Evolutionary conservation across 2,797 vertebrate species (phyloP).

Genomic region (Smutsia temminckii): DNA sequence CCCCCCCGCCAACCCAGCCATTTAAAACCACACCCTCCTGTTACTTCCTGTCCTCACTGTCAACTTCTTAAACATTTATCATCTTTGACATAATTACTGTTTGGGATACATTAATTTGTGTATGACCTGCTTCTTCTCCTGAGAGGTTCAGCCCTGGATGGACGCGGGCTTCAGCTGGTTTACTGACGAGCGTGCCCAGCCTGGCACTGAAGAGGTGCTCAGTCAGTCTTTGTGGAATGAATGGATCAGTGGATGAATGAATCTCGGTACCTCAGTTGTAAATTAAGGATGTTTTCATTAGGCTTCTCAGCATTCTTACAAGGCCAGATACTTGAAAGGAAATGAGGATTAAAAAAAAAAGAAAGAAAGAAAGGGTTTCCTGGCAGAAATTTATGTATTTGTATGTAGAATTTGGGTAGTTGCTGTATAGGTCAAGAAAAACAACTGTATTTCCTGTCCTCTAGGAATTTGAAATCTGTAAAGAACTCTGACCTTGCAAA

Average conservation of each 20-base stretch:
- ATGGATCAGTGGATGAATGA: neutral
- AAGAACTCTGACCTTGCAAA: slow-evolving; percentile 42
- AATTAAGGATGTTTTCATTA: slow-evolving; percentile 28
- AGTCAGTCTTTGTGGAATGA: neutral
- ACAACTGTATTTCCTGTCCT: slow-evolving; percentile 63
- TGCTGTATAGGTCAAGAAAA: slow-evolving; percentile 40
- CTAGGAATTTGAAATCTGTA: slow-evolving; percentile 59
- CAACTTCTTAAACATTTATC: neutral
- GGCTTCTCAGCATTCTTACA: slow-evolving; percentile 59
- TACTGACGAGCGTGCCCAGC: neutral
- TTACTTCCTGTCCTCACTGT: neutral
- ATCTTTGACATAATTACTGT: neutral
- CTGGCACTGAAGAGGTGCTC: neutral
- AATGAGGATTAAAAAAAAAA: neutral
- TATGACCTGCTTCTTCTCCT: neutral
- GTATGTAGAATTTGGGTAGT: slow-evolving; percentile 7
- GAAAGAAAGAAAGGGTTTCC: neutral
- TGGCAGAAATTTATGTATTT: slow-evolving; percentile 53
- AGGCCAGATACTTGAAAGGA: slow-evolving; percentile 55
- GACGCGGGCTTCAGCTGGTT: neutral
- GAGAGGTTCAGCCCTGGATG: neutral
- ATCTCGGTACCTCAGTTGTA: slow-evolving; percentile 13
- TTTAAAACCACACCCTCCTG: neutral
- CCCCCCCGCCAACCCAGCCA: accelerated
- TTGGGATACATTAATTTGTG: neutral